phyloP scores from a whole-genome alignment of 1,140 invertebrate genomes.

The Physella acuta region DNA sequence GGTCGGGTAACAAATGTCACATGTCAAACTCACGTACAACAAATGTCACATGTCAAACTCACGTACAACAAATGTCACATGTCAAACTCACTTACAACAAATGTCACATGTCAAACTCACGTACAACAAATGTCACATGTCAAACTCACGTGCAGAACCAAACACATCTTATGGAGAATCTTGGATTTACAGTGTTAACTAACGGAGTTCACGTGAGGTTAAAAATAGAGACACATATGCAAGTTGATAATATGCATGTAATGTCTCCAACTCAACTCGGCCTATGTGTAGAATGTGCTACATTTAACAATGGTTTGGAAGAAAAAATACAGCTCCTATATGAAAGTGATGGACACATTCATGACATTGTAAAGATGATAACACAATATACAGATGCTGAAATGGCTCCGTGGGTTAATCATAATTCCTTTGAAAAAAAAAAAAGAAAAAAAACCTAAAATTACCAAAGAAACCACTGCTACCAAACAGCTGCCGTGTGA shows the following conservation, averaged over 20 bases:
- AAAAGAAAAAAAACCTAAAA: too few species aligned
- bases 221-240: background rate
- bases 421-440: constrained; percentile 1
- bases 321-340: background rate
- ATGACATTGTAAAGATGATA: background rate
- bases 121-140: too few species aligned
- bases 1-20: too few species aligned
- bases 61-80: too few species aligned
- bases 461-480: background rate
- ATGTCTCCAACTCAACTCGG: background rate
- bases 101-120: too few species aligned
- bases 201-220: background rate
- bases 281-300: constrained; percentile 3
- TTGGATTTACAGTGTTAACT: background rate
- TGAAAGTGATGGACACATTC: background rate
- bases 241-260: background rate
- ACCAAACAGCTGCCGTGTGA: too few species aligned
- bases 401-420: constrained; percentile 8
- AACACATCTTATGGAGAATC: background rate
- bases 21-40: too few species aligned
- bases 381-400: constrained; percentile 1
- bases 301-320: background rate
- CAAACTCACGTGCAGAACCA: too few species aligned
- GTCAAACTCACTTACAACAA: too few species aligned
- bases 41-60: too few species aligned